Evolutionary conservation across 2,888 invertebrate species (phyloP).

Genomic region (Ennomos fuscantarius): DNA sequence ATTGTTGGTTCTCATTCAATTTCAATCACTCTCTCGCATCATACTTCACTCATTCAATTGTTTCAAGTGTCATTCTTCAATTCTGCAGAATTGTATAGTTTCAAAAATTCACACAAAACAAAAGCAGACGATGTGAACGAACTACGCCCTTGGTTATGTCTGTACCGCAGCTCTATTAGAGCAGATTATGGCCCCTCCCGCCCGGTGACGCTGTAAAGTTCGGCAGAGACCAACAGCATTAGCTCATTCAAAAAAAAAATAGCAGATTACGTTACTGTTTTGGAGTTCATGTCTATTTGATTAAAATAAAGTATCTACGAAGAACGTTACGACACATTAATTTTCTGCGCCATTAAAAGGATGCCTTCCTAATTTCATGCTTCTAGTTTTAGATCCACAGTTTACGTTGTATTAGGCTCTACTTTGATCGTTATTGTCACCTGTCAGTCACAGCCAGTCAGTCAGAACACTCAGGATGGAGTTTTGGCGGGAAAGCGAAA

Average conservation of each 20-base stretch:
- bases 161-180: conserved; percentile 9
- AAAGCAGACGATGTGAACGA: conserved; percentile 35
- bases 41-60: conserved; percentile 7
- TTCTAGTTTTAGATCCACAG: too few relatives aligned
- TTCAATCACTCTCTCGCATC: conserved; percentile 7
- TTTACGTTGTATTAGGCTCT: too few relatives aligned
- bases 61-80: conserved; percentile 8
- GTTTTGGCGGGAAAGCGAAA: too few relatives aligned
- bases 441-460: too few relatives aligned
- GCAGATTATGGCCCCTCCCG: too few relatives aligned
- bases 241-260: too few relatives aligned
- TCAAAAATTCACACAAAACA: conserved; percentile 29
- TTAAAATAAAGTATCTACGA: conserved; percentile 10
- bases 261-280: conserved; percentile 4
- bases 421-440: too few relatives aligned
- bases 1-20: conserved; percentile 6
- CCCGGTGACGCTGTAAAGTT: too few relatives aligned
- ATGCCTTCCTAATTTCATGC: too few relatives aligned
- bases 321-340: background rate
- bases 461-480: too few relatives aligned
- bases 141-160: conserved; percentile 32
- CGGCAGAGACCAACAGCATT: too few relatives aligned
- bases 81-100: conserved; percentile 15
- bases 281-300: conserved; percentile 17
- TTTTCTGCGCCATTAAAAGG: too few relatives aligned